A percentile compares a stretch with the other conserved stretches of the same genome.
Evolutionary conservation across 2,797 vertebrate genomes (phyloP).

Genomic region (Gymnoscopelus microlampas): DNA sequence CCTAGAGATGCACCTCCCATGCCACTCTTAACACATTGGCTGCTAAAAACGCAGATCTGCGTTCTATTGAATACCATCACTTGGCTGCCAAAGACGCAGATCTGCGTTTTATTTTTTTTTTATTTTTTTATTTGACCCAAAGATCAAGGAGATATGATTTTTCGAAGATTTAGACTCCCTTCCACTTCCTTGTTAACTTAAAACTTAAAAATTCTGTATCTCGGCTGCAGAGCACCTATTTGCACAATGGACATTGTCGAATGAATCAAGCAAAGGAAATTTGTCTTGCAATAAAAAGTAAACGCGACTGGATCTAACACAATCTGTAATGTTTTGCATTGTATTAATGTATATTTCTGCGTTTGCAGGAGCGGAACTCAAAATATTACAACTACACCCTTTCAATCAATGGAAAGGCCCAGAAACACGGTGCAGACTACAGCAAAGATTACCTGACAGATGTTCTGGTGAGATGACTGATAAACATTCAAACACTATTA

Average conservation of each 20-base stretch:
- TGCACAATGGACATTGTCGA: too few species aligned
- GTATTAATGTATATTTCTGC: conserved; percentile 11
- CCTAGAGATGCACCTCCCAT: background rate
- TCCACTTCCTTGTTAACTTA: too few species aligned
- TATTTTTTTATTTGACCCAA: too few species aligned
- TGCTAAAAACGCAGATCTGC: too few species aligned
- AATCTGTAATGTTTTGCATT: background rate
- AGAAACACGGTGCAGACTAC: conserved; percentile 91
- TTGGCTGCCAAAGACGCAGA: too few species aligned
- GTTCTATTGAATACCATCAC: too few species aligned
- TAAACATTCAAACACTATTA: background rate
- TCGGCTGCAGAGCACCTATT: too few species aligned
- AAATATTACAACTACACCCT: conserved; percentile 99
- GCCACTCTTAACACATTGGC: too few species aligned
- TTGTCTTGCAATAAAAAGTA: background rate
- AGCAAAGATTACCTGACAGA: conserved; percentile 95
- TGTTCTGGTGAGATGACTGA: conserved; percentile 86
- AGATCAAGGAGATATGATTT: too few species aligned
- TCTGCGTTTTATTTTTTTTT: too few species aligned
- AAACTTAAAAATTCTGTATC: too few species aligned
- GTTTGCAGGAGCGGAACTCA: conserved; percentile 92
- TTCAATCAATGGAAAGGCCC: conserved; percentile 91
- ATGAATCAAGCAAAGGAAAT: background rate
- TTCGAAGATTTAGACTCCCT: too few species aligned
- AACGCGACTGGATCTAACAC: background rate